Evolutionary conservation across 2,888 invertebrate species (phyloP).

Genomic region (Scaptomyza flava): DNA sequence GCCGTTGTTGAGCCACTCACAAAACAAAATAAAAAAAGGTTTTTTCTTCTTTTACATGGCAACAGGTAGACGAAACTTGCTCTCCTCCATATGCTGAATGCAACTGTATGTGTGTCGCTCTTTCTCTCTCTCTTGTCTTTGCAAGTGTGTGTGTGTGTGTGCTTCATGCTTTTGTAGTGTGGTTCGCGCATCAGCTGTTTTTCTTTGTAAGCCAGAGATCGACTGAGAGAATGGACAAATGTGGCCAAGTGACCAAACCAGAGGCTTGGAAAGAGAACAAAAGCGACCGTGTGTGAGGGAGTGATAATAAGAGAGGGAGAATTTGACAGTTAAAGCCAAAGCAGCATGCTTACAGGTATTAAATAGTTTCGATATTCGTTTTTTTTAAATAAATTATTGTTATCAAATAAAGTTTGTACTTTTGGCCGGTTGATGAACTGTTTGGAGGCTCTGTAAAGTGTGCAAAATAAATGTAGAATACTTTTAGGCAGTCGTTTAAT

Average conservation of each 20-base stretch:
- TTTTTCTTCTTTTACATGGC: slow-evolving; percentile 23
- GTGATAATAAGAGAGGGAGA: neutral
- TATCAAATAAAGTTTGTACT: too few relatives aligned
- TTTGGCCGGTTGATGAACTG: too few relatives aligned
- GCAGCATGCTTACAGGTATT: slow-evolving; percentile 8
- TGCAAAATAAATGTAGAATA: slow-evolving; percentile 1
- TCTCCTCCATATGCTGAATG: slow-evolving; percentile 13
- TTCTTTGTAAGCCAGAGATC: slow-evolving; percentile 23
- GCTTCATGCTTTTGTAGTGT: slow-evolving; percentile 26
- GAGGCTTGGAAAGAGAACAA: slow-evolving; percentile 1
- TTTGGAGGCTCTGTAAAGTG: too few relatives aligned
- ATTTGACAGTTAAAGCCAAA: slow-evolving; percentile 17
- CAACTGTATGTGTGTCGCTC: slow-evolving; percentile 20
- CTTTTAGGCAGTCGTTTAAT: slow-evolving; percentile 10
- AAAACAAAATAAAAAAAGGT: slow-evolving; percentile 2
- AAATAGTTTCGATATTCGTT: neutral
- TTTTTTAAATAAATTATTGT: too few relatives aligned
- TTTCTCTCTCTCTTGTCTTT: neutral
- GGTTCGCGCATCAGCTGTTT: slow-evolving; percentile 53
- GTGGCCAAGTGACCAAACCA: slow-evolving; percentile 27
- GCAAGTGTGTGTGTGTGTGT: neutral
- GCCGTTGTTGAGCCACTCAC: neutral
- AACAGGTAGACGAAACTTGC: slow-evolving; percentile 51
- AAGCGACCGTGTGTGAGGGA: neutral
- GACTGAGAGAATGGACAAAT: slow-evolving; percentile 11